Evolutionary conservation across 2,113 vertebrate genomes (phyloP).

Genomic region (Tachuris rubrigastra): DNA sequence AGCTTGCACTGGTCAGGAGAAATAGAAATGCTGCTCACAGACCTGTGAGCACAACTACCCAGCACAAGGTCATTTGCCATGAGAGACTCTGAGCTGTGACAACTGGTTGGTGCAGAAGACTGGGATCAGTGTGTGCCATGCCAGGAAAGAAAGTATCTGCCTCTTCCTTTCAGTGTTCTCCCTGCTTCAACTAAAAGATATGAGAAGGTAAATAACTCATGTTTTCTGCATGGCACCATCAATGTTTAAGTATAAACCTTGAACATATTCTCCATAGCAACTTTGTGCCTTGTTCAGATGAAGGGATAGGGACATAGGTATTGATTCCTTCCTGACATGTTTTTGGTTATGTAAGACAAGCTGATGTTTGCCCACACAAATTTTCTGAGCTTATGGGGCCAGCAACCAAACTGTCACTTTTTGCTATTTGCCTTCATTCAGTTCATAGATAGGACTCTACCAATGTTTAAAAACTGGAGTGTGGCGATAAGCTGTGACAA

Average conservation of each 20-base stretch:
- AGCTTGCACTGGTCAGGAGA: not conserved
- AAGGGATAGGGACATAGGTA: not conserved
- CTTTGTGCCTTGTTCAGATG: not conserved
- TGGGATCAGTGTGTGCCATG: not conserved
- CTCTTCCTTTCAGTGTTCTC: not conserved
- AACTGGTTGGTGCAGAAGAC: not conserved
- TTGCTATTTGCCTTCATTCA: not conserved
- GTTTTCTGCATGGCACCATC: not conserved
- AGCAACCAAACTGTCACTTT: not conserved
- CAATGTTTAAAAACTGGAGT: not conserved
- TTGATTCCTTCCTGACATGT: not conserved
- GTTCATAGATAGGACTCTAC: not conserved
- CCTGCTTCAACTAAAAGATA: not conserved
- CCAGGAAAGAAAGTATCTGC: not conserved
- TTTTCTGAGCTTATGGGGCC: not conserved
- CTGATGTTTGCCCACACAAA: not conserved
- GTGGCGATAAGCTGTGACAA: not conserved
- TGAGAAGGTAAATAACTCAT: not conserved
- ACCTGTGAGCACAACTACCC: not conserved
- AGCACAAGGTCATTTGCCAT: not conserved
- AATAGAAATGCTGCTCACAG: not conserved
- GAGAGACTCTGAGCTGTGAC: fast-evolving
- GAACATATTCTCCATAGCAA: not conserved
- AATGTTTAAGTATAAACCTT: not conserved
- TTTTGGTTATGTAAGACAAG: not conserved